Percentiles rank a stretch among this genome's conserved stretches.
Evolutionary conservation across 2,888 invertebrate genomes (phyloP).

Genomic region (Leptopilina myrica): DNA sequence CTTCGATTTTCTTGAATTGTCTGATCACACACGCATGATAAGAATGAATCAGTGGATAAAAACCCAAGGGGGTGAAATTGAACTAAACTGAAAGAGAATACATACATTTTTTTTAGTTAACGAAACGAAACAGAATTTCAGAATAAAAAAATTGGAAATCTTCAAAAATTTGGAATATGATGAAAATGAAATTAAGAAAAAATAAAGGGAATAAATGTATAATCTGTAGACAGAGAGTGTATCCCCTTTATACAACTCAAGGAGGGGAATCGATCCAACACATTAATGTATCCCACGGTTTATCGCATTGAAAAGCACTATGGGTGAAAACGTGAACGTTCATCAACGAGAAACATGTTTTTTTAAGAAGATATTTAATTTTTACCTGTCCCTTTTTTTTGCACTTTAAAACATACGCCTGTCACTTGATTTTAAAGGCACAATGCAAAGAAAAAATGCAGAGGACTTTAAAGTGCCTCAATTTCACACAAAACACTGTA

Average conservation of each 20-base stretch:
- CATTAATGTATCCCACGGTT: constrained; percentile 64
- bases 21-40: background rate
- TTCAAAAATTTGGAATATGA: background rate
- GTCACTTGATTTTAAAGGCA: constrained; percentile 58
- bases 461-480: constrained; percentile 50
- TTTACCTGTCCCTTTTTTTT: constrained; percentile 51
- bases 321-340: constrained; percentile 28
- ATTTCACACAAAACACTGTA: constrained; percentile 50
- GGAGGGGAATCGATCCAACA: constrained; percentile 72
- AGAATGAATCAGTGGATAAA: background rate
- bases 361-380: background rate
- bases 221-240: constrained; percentile 53
- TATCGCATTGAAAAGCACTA: constrained; percentile 56
- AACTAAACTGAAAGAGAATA: background rate
- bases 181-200: background rate
- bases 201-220: constrained; percentile 12
- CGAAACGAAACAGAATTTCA: too few relatives aligned
- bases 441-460: constrained; percentile 57
- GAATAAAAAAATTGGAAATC: background rate
- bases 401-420: constrained; percentile 57
- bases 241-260: constrained; percentile 59
- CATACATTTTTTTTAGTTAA: too few relatives aligned
- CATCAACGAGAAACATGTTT: background rate
- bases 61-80: background rate
- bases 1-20: background rate